Evolutionary conservation across 2,888 invertebrate genomes (phyloP), one percentile per base, ranked within the genome.

Genomic region (Agonopterix arenella): DNA sequence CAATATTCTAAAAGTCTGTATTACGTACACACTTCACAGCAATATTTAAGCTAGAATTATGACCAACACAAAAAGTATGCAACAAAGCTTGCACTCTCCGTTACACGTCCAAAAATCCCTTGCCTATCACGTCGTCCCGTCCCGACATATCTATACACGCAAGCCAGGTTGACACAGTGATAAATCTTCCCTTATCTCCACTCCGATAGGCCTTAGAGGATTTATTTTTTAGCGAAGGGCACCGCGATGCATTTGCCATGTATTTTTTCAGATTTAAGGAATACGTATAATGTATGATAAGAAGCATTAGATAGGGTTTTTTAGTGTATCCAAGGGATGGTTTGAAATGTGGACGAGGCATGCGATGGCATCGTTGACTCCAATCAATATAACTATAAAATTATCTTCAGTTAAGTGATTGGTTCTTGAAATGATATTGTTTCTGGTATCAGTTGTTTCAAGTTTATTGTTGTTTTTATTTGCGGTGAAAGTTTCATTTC

Each of bases 231-330:
- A 66, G 69, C 68, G 59, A 62, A 72, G 75, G 77, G 66, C 64
- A 69, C 51, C 66, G 65, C 70, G 70, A 73, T 73, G 76, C 77
- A 70, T 76, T 75, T 72, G 68, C 71, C 73, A 60, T 76, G 75
- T 75, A 75, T 46, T 69, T 62, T 63, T 62, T 63, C 68, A 65
- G 71, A 69, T 73, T 71, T 72, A 67, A 70, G 62, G 70, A 69
- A 68, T 73, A 37, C 43, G 43, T n/a, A 84, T 79, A 84, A 84
- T 28, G 82, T 76, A 83, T 81, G 86, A 88, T 88, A 88, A 86
- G 81, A 69, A 60, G 55, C 64, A 73, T 73, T 70, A 73, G 75
- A 75, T 74, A 76, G 67, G 69, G 64, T 75, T 80, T 66, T 68
- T 63, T 69, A 70, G 66, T 70, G 64, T 66, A 50, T 64, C 55